Conservation (phyloP, 1,140 invertebrate species). For the Lucilia sericata region DNA sequence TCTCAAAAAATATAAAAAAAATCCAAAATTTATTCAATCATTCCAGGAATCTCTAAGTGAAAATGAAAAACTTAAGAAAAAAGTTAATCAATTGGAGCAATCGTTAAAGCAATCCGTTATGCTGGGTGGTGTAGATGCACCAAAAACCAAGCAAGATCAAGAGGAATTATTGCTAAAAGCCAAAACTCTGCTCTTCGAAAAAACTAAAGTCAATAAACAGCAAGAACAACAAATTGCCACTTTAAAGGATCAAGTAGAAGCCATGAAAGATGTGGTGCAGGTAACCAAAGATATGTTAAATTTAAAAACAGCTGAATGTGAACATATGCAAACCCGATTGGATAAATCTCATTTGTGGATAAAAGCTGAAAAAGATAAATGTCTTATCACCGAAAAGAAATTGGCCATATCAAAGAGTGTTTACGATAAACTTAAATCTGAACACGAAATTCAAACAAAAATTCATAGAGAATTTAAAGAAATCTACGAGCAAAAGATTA, state of each 20-base stretch:
- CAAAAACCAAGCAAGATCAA: conserved; percentile 67
- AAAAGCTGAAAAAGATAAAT: conserved; percentile 76
- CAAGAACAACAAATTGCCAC: conserved; percentile 81
- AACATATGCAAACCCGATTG: conserved; percentile 77
- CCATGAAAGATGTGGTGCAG: conserved; percentile 80
- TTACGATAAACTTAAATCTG: conserved; percentile 79
- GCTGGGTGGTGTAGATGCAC: conserved; percentile 61
- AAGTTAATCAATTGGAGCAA: conserved; percentile 60
- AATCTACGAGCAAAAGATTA: conserved; percentile 63
- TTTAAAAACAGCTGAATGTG: conserved; percentile 81
- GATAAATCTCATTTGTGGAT: conserved; percentile 78
- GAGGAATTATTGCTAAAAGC: conserved; percentile 73
- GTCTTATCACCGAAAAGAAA: conserved; percentile 76
- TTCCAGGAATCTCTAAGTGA: conserved; percentile 55
- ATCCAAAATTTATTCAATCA: neutral
- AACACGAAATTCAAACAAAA: conserved; percentile 80
- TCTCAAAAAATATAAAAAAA: neutral
- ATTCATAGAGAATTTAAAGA: conserved; percentile 72
- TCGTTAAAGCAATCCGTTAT: conserved; percentile 63
- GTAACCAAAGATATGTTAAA: conserved; percentile 83
- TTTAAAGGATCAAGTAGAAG: conserved; percentile 76
- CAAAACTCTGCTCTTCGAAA: conserved; percentile 76
- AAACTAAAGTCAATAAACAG: conserved; percentile 78
- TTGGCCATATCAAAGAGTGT: conserved; percentile 76
- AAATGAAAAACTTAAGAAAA: conserved; percentile 60